Evolutionary conservation across 1,140 invertebrate genomes (phyloP), one percentile per base, ranked within the genome.

Genomic region (Cydia fagiglandana): DNA sequence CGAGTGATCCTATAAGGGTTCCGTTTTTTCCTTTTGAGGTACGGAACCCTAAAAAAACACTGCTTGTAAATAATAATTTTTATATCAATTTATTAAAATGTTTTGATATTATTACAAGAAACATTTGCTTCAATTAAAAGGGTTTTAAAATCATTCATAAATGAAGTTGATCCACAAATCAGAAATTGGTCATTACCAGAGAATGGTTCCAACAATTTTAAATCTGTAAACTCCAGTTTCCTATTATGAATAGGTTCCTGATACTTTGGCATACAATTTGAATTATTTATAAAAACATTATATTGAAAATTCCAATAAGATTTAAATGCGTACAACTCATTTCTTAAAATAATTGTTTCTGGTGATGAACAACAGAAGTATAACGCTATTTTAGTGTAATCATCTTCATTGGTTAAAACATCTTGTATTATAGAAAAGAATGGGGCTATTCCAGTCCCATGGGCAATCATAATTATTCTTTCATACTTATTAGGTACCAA

Each of bases 361-460:
- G 92, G 86, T 73, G 81, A 91, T 79, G 89, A 84, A 86, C 94
- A 94, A 79, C 94, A 95, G 89, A 94, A 96, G 68, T 93, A 86
- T 41, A 96, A 87, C 68, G 91, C 86, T 47, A 96, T 81, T 81
- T 93, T 86, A 5, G 94, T 95, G 61, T 95, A 93, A 84, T 96
- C 95, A 64, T 94, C 93, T 79, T 95, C 95, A 91, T 96, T 94
- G 66, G 93, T 83, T 64, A 96, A 76, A 78, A 96, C 93, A 53
- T 88, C 80, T 70, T 94, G 90, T 34, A 95, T 94, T 12, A 96
- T 93, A 77, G 94, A 92, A 84, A 93, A 93, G 88, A 96, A 93
- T 24, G 96, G 95, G 47, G 95, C 94, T 77, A 96, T 94, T 0
- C 96, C 96, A 64, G 96, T 96, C 0, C 96, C 96, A 82, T 95